Conservation (phyloP, 1,140 invertebrate species). For the Drosophila simulans region DNA sequence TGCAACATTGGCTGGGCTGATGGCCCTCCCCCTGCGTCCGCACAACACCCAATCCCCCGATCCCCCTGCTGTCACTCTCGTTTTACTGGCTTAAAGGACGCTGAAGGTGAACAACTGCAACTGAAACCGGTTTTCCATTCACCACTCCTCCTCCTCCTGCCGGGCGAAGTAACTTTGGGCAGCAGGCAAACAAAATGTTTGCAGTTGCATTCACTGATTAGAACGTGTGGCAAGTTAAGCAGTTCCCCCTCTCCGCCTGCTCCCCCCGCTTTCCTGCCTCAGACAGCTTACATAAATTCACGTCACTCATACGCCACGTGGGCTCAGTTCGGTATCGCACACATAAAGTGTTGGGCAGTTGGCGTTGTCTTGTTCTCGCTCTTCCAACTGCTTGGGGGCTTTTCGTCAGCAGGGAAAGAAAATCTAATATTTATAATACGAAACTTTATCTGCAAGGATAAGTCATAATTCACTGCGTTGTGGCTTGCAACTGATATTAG, state of each 20-base stretch:
- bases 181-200: slow-evolving; percentile 56
- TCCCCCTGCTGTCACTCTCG: slow-evolving; percentile 2
- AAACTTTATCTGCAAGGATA: no score
- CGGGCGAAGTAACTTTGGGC: slow-evolving; percentile 31
- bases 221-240: slow-evolving; percentile 73
- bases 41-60: not conserved
- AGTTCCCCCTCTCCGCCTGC: slow-evolving; percentile 1
- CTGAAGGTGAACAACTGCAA: slow-evolving; percentile 79
- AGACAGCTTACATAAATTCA: slow-evolving; percentile 78
- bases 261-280: slow-evolving; percentile 15
- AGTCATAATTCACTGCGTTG: no score
- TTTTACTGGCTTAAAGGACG: slow-evolving; percentile 72
- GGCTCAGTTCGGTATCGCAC: slow-evolving; percentile 34
- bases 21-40: slow-evolving; percentile 20
- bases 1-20: slow-evolving; percentile 49
- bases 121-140: slow-evolving; percentile 50
- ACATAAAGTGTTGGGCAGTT: slow-evolving; percentile 16
- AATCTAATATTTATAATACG: not conserved
- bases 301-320: slow-evolving; percentile 81
- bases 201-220: slow-evolving; percentile 74
- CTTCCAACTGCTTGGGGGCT: slow-evolving; percentile 5
- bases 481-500: not conserved
- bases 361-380: slow-evolving; percentile 41
- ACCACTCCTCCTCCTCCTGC: not conserved
- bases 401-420: not conserved